Percentiles rank a stretch among this genome's conserved stretches.
These are phyloP conservation scores for Porites australiensis DNA, from an alignment of 64 coral and sea anemone genomes.

Conservation along the genomic window DNA sequence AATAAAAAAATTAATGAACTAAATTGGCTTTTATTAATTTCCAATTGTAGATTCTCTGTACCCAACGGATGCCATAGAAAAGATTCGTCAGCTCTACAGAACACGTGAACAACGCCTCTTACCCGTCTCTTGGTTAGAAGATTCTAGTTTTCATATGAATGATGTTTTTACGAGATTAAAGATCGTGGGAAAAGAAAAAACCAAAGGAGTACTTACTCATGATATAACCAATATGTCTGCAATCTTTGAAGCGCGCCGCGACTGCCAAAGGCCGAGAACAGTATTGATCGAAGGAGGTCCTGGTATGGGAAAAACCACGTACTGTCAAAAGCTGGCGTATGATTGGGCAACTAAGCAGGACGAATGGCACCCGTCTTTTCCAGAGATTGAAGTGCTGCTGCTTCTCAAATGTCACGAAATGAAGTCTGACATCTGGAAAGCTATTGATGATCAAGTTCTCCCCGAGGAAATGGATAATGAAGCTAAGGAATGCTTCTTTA, in stretches of 20 bases:
- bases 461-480: slow-evolving; percentile 11
- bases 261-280: neutral
- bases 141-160: too few species aligned
- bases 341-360: slow-evolving; percentile 1
- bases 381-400: slow-evolving; percentile 26
- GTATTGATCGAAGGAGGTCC: slow-evolving; percentile 15
- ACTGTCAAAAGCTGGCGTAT: slow-evolving; percentile 1
- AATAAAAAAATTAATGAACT: too few species aligned
- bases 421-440: neutral
- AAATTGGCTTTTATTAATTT: too few species aligned
- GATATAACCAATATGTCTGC: neutral
- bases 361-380: neutral
- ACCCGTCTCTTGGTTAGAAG: too few species aligned
- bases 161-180: too few species aligned
- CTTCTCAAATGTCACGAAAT: slow-evolving; percentile 41
- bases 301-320: neutral
- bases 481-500: neutral
- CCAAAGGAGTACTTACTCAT: neutral
- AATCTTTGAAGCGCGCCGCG: neutral
- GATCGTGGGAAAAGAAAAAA: neutral
- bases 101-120: neutral
- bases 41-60: neutral
- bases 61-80: neutral
- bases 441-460: slow-evolving; percentile 22
- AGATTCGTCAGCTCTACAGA: neutral